Base-by-base conservation (phyloP, 2,113 vertebrate species). In the Ornithorhynchus anatinus region DNA sequence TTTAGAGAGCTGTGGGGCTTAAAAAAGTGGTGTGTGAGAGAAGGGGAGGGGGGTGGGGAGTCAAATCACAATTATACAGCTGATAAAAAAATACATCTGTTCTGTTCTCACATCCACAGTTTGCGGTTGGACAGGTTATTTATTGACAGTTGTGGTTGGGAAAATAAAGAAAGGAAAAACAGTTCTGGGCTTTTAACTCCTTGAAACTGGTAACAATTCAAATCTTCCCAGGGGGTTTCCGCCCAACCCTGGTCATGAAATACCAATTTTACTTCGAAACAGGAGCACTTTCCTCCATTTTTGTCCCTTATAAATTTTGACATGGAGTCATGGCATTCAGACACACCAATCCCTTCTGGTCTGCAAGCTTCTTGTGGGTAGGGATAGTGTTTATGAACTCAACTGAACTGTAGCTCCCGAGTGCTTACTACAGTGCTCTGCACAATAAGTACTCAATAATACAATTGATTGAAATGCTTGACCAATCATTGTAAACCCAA, bases 181-280 rank as follows among this genome's bases (percentile, higher is more conserved):
- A 68, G 65, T 29, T 69, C 79, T 72, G 2, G 39, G 56, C 5
- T 45, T 67, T 25, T n/a, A 17, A 37, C 54, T 76, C 50, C 80
- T 77, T 76, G 82, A 81, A 83, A 85, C 77, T 53, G 56, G 65
- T 72, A 65, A 61, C 45, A 3, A 69, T 83, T 77, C 47, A 83
- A 72, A 63, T 69, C 76, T 75, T 69, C 14, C 51, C 8, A 4
- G 80, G 85, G 85, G 69, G 76, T 82, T 83, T 85, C 82, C 80
- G 31, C 25, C 25, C 36, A 38, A 27, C 44, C 61, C 45, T 65
- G 58, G 32, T 4, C 44, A 36, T 69, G 52, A 70, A 58, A 59
- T 54, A 5, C 64, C 36, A 11, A 48, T 50, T 25, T 38, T 39
- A 29, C 19, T 65, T 10, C 39, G 31, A 53, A 35, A 56, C 36